phyloP scores from a whole-genome alignment of 2,113 vertebrate species.

The Dinomys branickii region DNA sequence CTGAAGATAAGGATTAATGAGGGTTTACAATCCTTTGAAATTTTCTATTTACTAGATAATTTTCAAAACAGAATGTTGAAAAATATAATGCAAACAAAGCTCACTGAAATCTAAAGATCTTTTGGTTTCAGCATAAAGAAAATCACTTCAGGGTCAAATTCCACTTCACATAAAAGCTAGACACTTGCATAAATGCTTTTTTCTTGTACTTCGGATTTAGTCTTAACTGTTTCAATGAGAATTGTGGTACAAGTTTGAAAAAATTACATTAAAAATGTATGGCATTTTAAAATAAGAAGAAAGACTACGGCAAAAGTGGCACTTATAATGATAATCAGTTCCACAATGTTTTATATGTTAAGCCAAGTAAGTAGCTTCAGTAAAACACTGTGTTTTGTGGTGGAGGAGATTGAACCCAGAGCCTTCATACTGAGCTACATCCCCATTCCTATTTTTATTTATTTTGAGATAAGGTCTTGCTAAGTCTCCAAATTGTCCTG shows the following conservation, averaged over 20 bases:
- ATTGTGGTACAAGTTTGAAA: slow-evolving; percentile 15
- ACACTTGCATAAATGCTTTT: slow-evolving; percentile 10
- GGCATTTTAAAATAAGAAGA: slow-evolving; percentile 34
- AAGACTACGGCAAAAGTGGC: neutral
- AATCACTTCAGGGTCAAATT: slow-evolving; percentile 30
- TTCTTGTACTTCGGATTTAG: slow-evolving; percentile 11
- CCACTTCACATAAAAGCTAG: slow-evolving; percentile 44
- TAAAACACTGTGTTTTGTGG: slow-evolving; percentile 17
- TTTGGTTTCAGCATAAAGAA: too few relatives aligned
- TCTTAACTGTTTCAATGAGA: neutral
- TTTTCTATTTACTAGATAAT: neutral
- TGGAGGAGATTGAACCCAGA: too few relatives aligned
- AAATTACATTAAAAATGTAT: slow-evolving; percentile 36
- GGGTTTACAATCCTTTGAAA: neutral
- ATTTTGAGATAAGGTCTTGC: neutral
- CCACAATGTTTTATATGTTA: neutral
- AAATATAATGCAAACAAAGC: neutral
- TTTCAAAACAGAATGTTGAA: neutral
- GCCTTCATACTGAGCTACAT: too few relatives aligned
- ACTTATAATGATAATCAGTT: slow-evolving; percentile 19
- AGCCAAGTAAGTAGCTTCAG: slow-evolving; percentile 19
- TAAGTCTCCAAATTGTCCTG: too few relatives aligned
- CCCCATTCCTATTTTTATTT: neutral
- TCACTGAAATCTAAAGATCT: too few relatives aligned
- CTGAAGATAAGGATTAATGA: neutral